A percentile compares a stretch with the other conserved stretches of the same genome.
These are phyloP conservation scores for Ernsta delagoae DNA, from an alignment of 2,888 invertebrate genomes.

Conservation along the genomic window DNA sequence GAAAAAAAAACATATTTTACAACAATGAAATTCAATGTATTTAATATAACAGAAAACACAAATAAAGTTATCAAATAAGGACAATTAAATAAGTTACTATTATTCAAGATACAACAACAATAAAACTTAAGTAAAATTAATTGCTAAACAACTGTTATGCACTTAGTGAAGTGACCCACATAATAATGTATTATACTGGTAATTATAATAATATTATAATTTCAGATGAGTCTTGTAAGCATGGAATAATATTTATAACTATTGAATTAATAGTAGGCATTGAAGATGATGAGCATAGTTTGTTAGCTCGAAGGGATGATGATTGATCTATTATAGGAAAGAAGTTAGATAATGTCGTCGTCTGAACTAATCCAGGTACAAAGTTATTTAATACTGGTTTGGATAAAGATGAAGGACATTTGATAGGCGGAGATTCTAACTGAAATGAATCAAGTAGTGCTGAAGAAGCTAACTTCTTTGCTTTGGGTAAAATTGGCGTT, in stretches of 20 bases:
- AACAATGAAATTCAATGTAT: too few species aligned
- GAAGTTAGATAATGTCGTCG: background rate
- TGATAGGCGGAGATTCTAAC: constrained; percentile 10
- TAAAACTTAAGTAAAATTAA: too few species aligned
- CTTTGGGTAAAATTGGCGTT: background rate
- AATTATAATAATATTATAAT: constrained; percentile 37
- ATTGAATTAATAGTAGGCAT: constrained; percentile 34
- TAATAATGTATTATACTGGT: too few species aligned
- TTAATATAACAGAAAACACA: too few species aligned
- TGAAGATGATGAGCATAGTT: background rate
- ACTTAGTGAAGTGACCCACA: too few species aligned
- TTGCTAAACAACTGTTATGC: too few species aligned
- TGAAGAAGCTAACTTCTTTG: background rate
- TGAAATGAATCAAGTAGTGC: constrained; percentile 20
- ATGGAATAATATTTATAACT: constrained; percentile 39
- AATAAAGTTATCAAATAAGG: too few species aligned
- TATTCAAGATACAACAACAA: too few species aligned
- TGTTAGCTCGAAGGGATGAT: background rate
- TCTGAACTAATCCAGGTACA: background rate
- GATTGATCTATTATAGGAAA: too few species aligned
- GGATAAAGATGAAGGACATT: constrained; percentile 23
- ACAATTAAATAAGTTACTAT: too few species aligned
- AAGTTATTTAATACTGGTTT: background rate
- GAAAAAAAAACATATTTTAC: too few species aligned
- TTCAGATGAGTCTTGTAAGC: constrained; percentile 31